Evolutionary conservation across 2,113 vertebrate genomes (phyloP).

Genomic region (Hypomesus transpacificus): DNA sequence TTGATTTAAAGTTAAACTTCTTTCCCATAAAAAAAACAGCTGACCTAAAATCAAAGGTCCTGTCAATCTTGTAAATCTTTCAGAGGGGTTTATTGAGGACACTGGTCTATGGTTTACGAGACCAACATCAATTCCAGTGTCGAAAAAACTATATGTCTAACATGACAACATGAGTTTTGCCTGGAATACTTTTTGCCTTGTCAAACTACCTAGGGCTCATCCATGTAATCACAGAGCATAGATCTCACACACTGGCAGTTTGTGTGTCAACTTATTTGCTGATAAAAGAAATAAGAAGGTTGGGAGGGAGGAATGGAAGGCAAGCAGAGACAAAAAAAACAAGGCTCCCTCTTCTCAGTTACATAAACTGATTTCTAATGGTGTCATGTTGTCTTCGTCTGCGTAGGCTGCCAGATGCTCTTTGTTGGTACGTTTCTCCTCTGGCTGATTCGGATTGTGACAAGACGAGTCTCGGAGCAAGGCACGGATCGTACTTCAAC

Average conservation of each 20-base stretch:
- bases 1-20: no score
- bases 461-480: no score
- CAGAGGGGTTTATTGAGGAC: no score
- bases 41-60: no score
- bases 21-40: no score
- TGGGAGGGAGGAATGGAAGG: background rate
- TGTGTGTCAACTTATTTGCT: constrained; percentile 1
- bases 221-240: background rate
- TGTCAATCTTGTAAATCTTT: no score
- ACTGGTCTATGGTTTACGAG: no score
- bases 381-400: background rate
- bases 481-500: no score
- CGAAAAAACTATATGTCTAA: no score
- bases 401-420: background rate
- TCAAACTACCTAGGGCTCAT: constrained; percentile 3
- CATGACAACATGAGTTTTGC: no score
- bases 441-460: constrained; percentile 1
- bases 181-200: no score
- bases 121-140: no score
- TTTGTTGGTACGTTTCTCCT: background rate
- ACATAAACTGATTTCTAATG: constrained; percentile 1
- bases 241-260: background rate
- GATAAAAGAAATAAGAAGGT: background rate
- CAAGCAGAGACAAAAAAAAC: background rate
- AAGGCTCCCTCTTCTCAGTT: background rate